These are phyloP conservation scores for Idris sp. DNA, from an alignment of 1,140 invertebrate species.

Conservation along the genomic window DNA sequence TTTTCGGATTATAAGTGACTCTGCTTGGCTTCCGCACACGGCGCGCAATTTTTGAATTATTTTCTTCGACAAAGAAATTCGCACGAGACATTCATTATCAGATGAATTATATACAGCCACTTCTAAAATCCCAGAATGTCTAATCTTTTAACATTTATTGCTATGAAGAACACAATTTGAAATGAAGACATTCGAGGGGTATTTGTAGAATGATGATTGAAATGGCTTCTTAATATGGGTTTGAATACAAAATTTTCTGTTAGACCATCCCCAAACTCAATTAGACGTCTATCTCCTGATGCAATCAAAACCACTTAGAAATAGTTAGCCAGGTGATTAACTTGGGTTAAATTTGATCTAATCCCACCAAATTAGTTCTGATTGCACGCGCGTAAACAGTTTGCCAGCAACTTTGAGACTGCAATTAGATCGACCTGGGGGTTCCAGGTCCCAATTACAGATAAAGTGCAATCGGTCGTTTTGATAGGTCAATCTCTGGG, in stretches of 20 bases:
- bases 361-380: slow-evolving; percentile 44
- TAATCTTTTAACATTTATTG: no score
- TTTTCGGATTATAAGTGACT: slow-evolving; percentile 66
- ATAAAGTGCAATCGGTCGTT: slow-evolving; percentile 8
- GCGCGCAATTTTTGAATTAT: slow-evolving; percentile 58
- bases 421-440: slow-evolving; percentile 25
- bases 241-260: slow-evolving; percentile 14
- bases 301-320: slow-evolving; percentile 24
- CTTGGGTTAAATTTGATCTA: slow-evolving; percentile 41
- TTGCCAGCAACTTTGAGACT: slow-evolving; percentile 34
- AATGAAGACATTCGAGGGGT: no score
- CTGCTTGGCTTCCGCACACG: slow-evolving; percentile 55
- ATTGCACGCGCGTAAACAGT: slow-evolving; percentile 53
- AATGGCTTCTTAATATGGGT: slow-evolving; percentile 16
- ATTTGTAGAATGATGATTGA: not conserved
- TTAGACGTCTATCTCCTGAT: slow-evolving; percentile 24
- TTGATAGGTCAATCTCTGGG: slow-evolving; percentile 18
- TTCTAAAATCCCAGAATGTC: no score
- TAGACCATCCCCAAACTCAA: slow-evolving; percentile 15
- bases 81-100: slow-evolving; percentile 43
- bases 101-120: no score
- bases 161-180: no score
- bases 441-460: slow-evolving; percentile 21
- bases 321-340: slow-evolving; percentile 33
- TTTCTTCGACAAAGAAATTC: slow-evolving; percentile 26